Evolutionary conservation across 1,140 invertebrate species (phyloP).

Genomic region (Cherax quadricarinatus): DNA sequence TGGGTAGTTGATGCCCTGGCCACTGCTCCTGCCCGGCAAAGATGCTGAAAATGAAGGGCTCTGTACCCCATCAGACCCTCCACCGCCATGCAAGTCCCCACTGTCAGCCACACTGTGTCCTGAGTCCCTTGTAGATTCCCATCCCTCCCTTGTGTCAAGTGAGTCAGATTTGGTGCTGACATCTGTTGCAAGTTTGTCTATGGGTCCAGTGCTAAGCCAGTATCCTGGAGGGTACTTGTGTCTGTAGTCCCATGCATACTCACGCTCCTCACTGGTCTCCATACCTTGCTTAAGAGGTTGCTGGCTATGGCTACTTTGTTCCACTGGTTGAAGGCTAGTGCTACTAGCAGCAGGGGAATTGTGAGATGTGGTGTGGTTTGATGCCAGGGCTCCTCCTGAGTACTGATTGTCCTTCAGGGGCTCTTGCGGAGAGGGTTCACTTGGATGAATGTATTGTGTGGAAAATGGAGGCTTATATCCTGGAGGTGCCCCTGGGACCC

Average conservation of each 20-base stretch:
- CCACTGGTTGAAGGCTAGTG: slow-evolving; percentile 3
- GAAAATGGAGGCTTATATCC: slow-evolving; percentile 28
- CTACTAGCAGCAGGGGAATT: background rate
- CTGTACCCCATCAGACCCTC: background rate
- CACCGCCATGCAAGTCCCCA: slow-evolving; percentile 24
- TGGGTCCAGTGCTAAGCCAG: slow-evolving; percentile 24
- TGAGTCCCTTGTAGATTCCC: background rate
- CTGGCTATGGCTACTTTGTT: background rate
- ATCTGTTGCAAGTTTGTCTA: background rate
- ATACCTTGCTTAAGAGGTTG: slow-evolving; percentile 55
- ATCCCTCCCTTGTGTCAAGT: slow-evolving; percentile 2
- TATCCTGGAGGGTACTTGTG: slow-evolving; percentile 44
- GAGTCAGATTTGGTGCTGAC: background rate
- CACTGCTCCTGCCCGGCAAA: background rate
- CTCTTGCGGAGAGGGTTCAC: background rate
- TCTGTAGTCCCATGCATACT: slow-evolving; percentile 56
- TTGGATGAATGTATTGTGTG: background rate
- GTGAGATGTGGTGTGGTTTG: background rate
- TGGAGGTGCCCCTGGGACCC: slow-evolving; percentile 63
- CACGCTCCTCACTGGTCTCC: background rate
- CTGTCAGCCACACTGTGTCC: slow-evolving; percentile 20
- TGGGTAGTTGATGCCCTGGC: background rate
- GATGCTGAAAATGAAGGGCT: background rate
- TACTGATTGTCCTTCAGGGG: background rate
- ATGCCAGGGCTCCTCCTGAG: background rate